Evolutionary conservation across 2,113 vertebrate species (phyloP), one percentile per base, ranked within the genome.

Genomic region (Epinephelus moara): DNA sequence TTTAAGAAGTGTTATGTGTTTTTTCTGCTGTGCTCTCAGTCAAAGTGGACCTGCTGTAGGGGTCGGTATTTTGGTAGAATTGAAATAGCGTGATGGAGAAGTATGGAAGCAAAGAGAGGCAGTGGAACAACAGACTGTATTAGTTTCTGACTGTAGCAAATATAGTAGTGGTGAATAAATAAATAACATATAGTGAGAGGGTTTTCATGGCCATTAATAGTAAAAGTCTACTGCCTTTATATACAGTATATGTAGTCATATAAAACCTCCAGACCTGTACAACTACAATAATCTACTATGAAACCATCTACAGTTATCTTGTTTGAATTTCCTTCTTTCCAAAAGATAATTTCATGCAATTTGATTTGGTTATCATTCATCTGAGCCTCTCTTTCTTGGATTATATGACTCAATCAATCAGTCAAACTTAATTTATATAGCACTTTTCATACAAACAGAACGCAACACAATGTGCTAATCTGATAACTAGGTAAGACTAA

Each of bases 1-100:
- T 71, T 77, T 42, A 71, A 80, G 78, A 15, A 42, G 53, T 45
- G 37, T 21, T 15, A 82, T 40, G 68, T 87, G 81, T 63, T 45
- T 70, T 73, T 53, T n/a, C 37, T 23, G 2, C 57, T 12, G 37
- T 57, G 37, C 63, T 70, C 3, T 21, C 2, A 0, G 42, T 63
- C 40, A 17, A 33, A 71, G 59, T 6, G 21, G 33, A 47, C 59
- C 45, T 9, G 21, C 53, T 56, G 40, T 1, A 33, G 63, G 60
- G 33, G 47, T 21, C 6, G 27, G 15, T 25, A 4, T 72, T 71
- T 70, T 33, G 30, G 52, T 6, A 42, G 9, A 68, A 37, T 3
- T 71, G 13, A 25, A 49, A 42, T 3, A 15, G 27, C 1, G 10
- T 64, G 50, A 56, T 3, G 15, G 45, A 50, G 21, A 13, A 5